Evolutionary conservation across 2,888 invertebrate species (phyloP), one percentile per base, ranked within the genome.

Genomic region (Pyrrhosoma nymphula): DNA sequence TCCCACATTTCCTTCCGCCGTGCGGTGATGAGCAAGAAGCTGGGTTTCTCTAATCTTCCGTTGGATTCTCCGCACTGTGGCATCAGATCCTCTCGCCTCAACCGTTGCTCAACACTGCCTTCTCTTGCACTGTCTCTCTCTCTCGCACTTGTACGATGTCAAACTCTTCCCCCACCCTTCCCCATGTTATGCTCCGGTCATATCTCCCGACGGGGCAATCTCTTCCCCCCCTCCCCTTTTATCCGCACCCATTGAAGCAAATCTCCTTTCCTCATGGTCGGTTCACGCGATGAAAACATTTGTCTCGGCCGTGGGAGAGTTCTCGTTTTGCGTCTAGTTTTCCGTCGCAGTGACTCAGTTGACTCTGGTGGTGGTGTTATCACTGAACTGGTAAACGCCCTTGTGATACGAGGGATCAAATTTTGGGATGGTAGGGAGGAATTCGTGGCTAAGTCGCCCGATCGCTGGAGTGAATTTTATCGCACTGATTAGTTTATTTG

Each of bases 1-100:
- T 47, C 47, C 89, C 55, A 12, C 26, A 23, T 26, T 56, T 89
- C 56, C 89, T 89, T 89, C 47, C 89, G 89, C 23, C 23, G 23
- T 60, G 20, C 26, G 3, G 47, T 89, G 89, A 47, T 55, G 89
- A 55, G 89, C 47, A 47, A 89, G 47, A 55, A 56, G 55, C 56
- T n/a, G 47, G 89, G 47, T 30, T 82, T 82, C 82, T 82, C 82
- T 82, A 82, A 82, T 82, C 82, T 82, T 82, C 82, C 16, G 82
- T 69, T n/a, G 47, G n/a, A n/a, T 69, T 60, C 69, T 69, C 82
- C 82, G 82, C 82, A 35, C 14, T 82, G 82, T 82, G 82, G 82
- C 69, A 69, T 82, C 82, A 82, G 30, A 82, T 82, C 26, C 30
- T 26, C 6, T 35, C n/a, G 14, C 82, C 26, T 82, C 82, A 8